Evolutionary conservation across 1,140 invertebrate genomes (phyloP).

Genomic region (Hypsibius dujardini): DNA sequence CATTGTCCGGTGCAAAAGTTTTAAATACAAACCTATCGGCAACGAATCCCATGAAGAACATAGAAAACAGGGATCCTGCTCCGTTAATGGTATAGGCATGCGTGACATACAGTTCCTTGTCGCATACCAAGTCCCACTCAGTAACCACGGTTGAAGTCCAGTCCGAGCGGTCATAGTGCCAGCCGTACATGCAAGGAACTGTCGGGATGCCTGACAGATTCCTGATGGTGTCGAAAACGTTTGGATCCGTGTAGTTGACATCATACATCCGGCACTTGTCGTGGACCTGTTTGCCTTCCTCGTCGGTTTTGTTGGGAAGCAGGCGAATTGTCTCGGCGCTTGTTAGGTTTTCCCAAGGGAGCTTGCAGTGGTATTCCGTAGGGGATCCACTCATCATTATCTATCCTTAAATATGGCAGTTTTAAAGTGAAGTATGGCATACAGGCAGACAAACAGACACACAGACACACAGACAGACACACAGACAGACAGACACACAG

Average conservation of each 20-base stretch:
- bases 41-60: not conserved
- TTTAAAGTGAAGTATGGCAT: too few relatives aligned
- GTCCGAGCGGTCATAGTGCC: not conserved
- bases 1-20: too few relatives aligned
- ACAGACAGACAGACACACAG: too few relatives aligned
- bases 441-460: too few relatives aligned
- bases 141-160: not conserved
- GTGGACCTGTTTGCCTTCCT: not conserved
- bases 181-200: not conserved
- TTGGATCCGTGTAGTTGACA: not conserved
- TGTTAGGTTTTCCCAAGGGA: not conserved
- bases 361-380: not conserved
- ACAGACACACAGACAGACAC: too few relatives aligned
- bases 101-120: slow-evolving; percentile 15
- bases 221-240: not conserved
- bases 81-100: slow-evolving; percentile 10
- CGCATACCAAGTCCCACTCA: slow-evolving; percentile 15
- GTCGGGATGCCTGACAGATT: not conserved
- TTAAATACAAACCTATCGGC: slow-evolving; percentile 17
- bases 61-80: not conserved
- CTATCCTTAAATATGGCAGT: not conserved
- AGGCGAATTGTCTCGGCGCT: not conserved
- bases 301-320: not conserved
- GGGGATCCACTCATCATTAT: not conserved
- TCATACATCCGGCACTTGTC: slow-evolving; percentile 13